These are phyloP conservation scores for Epizoanthus ramosus DNA, from an alignment of 92 coral and sea anemone species.

Conservation along the genomic window DNA sequence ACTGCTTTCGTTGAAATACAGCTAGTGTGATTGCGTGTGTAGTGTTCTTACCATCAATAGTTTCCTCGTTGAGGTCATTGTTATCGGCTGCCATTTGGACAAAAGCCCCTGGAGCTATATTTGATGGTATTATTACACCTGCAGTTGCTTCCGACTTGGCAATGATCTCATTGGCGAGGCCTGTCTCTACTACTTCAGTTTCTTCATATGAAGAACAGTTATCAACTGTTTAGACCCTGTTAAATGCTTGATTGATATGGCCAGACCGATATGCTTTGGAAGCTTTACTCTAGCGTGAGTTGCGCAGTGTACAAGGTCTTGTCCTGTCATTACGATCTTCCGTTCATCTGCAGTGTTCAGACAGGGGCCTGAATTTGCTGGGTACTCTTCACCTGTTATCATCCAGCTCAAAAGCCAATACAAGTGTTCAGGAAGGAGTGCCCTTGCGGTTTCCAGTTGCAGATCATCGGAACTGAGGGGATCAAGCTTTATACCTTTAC, in stretches of 20 bases:
- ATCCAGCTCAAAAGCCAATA: neutral
- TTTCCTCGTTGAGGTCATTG: slow-evolving; percentile 58
- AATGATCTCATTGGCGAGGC: slow-evolving; percentile 56
- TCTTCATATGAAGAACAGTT: slow-evolving; percentile 42
- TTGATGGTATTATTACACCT: slow-evolving; percentile 55
- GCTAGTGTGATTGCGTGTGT: no score
- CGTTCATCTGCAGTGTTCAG: slow-evolving; percentile 41
- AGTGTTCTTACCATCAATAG: no score
- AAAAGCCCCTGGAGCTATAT: slow-evolving; percentile 52
- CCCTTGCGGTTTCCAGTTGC: no score
- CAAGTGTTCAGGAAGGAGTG: slow-evolving; percentile 30
- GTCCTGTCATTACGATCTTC: slow-evolving; percentile 56
- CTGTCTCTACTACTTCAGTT: slow-evolving; percentile 50
- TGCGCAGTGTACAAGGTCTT: slow-evolving; percentile 62
- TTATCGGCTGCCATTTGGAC: slow-evolving; percentile 66
- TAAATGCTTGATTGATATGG: slow-evolving; percentile 45
- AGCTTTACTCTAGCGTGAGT: slow-evolving; percentile 54
- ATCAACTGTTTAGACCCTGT: slow-evolving; percentile 52
- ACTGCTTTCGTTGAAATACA: no score
- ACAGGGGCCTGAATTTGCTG: neutral
- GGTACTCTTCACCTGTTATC: neutral
- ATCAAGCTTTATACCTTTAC: slow-evolving; percentile 36
- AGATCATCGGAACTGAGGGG: slow-evolving; percentile 35
- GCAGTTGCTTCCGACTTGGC: slow-evolving; percentile 51
- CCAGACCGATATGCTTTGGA: slow-evolving; percentile 57